Conservation (phyloP, 2,888 invertebrate genomes). For the Argyra leucocephala region DNA sequence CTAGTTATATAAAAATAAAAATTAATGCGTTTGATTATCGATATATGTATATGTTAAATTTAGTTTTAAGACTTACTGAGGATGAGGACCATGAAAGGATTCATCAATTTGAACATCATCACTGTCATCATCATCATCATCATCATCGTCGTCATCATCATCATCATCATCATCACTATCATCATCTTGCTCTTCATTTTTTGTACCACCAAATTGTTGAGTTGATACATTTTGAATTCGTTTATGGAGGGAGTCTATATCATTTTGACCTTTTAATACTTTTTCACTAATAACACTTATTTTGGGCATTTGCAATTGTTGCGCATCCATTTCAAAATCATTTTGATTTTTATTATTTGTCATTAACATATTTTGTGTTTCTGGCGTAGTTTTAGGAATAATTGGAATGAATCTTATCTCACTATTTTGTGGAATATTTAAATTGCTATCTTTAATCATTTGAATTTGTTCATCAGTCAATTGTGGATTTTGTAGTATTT, state of each 20-base stretch:
- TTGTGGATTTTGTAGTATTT: background rate
- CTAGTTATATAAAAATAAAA: background rate
- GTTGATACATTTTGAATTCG: background rate
- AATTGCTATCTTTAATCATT: constrained; percentile 8
- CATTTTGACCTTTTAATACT: constrained; percentile 18
- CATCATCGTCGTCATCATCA: constrained; percentile 8
- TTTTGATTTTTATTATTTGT: background rate
- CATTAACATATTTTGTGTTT: background rate
- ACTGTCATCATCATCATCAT: background rate
- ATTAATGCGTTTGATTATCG: no score
- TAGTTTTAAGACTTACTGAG: constrained; percentile 8
- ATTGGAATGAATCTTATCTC: background rate
- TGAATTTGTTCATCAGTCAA: constrained; percentile 16
- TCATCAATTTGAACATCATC: constrained; percentile 9
- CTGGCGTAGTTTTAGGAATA: background rate
- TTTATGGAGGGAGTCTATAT: background rate
- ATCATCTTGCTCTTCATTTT: constrained; percentile 1
- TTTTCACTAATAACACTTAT: constrained; percentile 20
- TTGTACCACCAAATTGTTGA: background rate
- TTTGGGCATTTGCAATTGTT: constrained; percentile 21
- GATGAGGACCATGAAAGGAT: background rate
- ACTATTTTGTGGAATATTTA: constrained; percentile 10
- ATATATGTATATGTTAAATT: background rate
- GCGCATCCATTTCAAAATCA: constrained; percentile 7
- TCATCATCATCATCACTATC: constrained; percentile 18